Evolutionary conservation across 2,797 vertebrate genomes (phyloP), one percentile per base, ranked within the genome.

Genomic region (Pteropus rufus): DNA sequence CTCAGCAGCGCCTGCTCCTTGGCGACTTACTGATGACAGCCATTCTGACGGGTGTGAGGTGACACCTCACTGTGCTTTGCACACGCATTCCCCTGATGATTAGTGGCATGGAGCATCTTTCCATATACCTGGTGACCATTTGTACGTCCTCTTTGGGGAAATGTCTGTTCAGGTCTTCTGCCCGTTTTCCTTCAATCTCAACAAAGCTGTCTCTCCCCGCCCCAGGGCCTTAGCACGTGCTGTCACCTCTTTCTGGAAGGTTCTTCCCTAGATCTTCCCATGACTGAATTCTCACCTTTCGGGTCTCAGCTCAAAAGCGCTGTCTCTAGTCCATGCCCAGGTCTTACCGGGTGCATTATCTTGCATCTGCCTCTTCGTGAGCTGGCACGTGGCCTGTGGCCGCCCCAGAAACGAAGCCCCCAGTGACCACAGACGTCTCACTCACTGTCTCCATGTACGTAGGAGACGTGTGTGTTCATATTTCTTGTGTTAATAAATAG

Each of bases 381-480:
- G 2, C 4, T 1, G 10, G 15, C 2, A 21, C 0, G 1, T 19
- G 65, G 7, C n/a, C 10, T 14, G 7, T 0, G 1, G 2, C 7
- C 2, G 2, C 24, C 21, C 2, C 26, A 1, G 29, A 44, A 54
- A 58, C 26, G 49, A 60, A 10, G 60, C 29, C 18, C 34, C 2
- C 0, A 1, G 1, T 0, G 21, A 15, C 0, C 67, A 2, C 29
- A 10, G 12, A 23, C 7, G 14, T 39, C 31, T 4, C 7, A 3
- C 34, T 75, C 34, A 11, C 24, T 1, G 18, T 9, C 21, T 15
- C n/a, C 3, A 4, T 4, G 2, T 0, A 0, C 56, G 1, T 24
- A 5, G 24, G 41, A 19, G 36, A 1, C 8, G 39, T 0, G 7
- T 11, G 19, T 6, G 29, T 46, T 44, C 3, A 10, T 15, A 14